phyloP scores from a whole-genome alignment of 2,888 invertebrate species.

The Silvanus unidentatus region DNA sequence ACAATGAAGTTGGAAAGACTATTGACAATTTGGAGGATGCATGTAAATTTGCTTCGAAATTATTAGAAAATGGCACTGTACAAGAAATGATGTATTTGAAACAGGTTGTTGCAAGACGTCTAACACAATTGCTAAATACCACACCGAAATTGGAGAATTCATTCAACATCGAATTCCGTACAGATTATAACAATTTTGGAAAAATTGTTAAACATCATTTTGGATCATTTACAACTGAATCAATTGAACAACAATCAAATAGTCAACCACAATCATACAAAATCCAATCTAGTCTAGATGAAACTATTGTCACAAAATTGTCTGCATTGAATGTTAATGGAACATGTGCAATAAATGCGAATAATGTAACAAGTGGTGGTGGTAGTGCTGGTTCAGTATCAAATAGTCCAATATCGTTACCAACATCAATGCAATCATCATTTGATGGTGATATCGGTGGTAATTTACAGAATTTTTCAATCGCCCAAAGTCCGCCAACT shows the following conservation, averaged over 20 bases:
- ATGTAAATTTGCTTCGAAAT: conserved; percentile 74
- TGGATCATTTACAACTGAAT: conserved; percentile 69
- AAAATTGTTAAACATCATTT: conserved; percentile 63
- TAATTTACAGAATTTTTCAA: conserved; percentile 37
- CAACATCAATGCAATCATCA: conserved; percentile 67
- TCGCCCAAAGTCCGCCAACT: conserved; percentile 37
- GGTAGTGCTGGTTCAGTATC: conserved; percentile 37
- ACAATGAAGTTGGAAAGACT: conserved; percentile 72
- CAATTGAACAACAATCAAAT: conserved; percentile 48
- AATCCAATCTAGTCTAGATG: conserved; percentile 47
- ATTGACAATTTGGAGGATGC: conserved; percentile 82
- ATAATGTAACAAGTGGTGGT: conserved; percentile 6
- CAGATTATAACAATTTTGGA: conserved; percentile 72
- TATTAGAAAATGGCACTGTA: conserved; percentile 78
- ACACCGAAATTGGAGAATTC: conserved; percentile 76
- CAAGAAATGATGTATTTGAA: conserved; percentile 80
- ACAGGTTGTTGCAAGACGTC: conserved; percentile 70
- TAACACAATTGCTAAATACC: conserved; percentile 71
- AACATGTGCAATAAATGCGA: conserved; percentile 4
- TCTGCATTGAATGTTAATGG: conserved; percentile 38
- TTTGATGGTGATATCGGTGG: conserved; percentile 65
- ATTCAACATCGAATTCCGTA: conserved; percentile 74
- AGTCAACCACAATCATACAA: conserved; percentile 31
- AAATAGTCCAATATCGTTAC: conserved; percentile 63
- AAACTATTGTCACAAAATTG: conserved; percentile 47